Percentiles rank a stretch among this genome's conserved stretches.
Conservation (phyloP, 2,797 vertebrate genomes). For the Lutjanus campechanus region DNA sequence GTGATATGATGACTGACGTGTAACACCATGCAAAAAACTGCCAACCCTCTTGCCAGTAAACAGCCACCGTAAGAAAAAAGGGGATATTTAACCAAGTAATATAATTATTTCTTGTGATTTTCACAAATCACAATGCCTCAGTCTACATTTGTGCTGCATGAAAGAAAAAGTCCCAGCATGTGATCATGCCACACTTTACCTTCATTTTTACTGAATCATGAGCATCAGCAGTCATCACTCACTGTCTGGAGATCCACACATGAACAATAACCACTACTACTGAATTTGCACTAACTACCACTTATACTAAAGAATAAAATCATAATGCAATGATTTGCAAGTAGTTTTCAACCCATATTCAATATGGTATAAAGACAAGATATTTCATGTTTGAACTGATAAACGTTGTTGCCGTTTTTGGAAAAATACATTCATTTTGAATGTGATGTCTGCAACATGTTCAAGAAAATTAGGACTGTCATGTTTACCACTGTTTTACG, state of each 20-base stretch:
- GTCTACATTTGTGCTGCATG: no score
- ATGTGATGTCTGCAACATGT: no score
- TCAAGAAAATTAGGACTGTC: no score
- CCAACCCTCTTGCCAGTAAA: background rate
- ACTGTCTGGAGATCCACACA: background rate
- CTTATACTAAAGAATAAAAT: background rate
- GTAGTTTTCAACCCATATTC: background rate
- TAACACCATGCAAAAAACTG: background rate
- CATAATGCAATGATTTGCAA: no score
- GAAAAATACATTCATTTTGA: no score
- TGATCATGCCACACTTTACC: background rate
- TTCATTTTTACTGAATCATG: background rate
- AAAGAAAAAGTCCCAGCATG: background rate
- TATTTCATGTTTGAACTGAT: no score
- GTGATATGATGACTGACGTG: conserved; percentile 28
- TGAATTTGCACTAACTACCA: background rate
- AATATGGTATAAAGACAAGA: background rate
- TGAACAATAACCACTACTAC: background rate
- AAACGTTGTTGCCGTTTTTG: no score
- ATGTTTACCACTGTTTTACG: no score
- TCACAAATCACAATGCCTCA: no score
- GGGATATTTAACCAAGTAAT: background rate
- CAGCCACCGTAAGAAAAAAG: background rate
- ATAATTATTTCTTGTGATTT: background rate
- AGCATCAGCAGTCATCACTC: background rate